phyloP scores from a whole-genome alignment of 2,797 vertebrate genomes.

The Eutrigla gurnardus region DNA sequence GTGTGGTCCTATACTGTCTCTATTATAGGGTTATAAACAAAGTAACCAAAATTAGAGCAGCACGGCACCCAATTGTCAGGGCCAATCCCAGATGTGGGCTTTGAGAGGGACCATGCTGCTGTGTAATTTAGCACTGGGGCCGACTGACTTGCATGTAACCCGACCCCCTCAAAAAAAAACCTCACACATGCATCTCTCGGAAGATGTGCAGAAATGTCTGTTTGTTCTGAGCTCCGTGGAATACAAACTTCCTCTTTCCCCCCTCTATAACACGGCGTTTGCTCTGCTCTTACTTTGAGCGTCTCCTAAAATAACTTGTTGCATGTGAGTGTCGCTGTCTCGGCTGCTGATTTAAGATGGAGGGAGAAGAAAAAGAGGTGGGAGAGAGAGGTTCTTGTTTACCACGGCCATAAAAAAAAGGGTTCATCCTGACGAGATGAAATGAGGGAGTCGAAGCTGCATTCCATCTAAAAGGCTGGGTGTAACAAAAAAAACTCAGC shows the following conservation, averaged over 20 bases:
- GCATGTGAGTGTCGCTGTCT: conserved; percentile 19
- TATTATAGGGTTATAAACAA: conserved; percentile 87
- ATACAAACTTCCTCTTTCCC: background rate
- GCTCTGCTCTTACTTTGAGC: conserved; percentile 27
- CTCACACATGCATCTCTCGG: conserved; percentile 37
- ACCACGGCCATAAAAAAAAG: conserved; percentile 54
- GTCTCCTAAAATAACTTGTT: conserved; percentile 39
- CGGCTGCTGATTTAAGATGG: conserved; percentile 50
- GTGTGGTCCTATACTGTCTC: conserved; percentile 82
- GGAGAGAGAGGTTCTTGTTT: conserved; percentile 62
- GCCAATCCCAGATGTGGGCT: conserved; percentile 85
- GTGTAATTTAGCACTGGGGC: conserved; percentile 79
- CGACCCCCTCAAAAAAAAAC: conserved; percentile 42
- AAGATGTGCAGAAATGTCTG: conserved; percentile 31
- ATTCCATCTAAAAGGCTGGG: conserved; percentile 50
- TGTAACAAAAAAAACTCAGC: background rate
- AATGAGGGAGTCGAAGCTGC: conserved; percentile 51
- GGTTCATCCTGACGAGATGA: conserved; percentile 67
- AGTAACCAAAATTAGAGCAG: conserved; percentile 86
- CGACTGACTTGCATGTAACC: conserved; percentile 59
- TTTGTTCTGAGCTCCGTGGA: background rate
- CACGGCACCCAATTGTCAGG: conserved; percentile 85
- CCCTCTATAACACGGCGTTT: conserved; percentile 43
- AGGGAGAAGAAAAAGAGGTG: conserved; percentile 26
- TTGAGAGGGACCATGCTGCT: conserved; percentile 83